A percentile compares a stretch with the other conserved stretches of the same genome.
phyloP scores from a whole-genome alignment of 1,140 invertebrate species.

The Telenomus remus region DNA sequence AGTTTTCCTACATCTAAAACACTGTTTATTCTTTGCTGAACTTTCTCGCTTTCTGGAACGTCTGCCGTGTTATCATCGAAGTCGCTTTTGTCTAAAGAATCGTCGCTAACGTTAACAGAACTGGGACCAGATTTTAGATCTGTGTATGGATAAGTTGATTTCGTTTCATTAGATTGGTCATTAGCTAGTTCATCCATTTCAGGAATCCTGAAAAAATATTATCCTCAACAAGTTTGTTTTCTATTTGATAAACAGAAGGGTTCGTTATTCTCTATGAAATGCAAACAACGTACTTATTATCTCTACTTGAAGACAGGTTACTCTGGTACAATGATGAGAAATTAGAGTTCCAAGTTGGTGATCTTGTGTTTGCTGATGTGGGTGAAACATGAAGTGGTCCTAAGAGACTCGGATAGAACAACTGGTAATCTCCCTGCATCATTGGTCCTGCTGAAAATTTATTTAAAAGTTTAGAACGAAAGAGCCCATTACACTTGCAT shows the following conservation, averaged over 20 bases:
- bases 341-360: conserved; percentile 70
- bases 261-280: too few relatives aligned
- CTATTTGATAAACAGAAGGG: too few relatives aligned
- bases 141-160: conserved; percentile 66
- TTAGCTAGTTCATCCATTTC: conserved; percentile 77
- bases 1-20: conserved; percentile 70
- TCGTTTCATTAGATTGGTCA: conserved; percentile 64
- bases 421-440: conserved; percentile 72
- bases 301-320: conserved; percentile 68
- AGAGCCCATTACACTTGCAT: too few relatives aligned
- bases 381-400: conserved; percentile 70
- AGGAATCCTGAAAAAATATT: conserved; percentile 61
- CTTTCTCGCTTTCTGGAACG: conserved; percentile 66
- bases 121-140: conserved; percentile 72
- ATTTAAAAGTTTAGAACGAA: too few relatives aligned
- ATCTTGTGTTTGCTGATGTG: conserved; percentile 60
- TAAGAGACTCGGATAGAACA: conserved; percentile 70
- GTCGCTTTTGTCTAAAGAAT: conserved; percentile 79
- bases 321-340: conserved; percentile 73
- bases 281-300: conserved; percentile 63
- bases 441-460: conserved; percentile 64
- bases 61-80: conserved; percentile 75
- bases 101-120: conserved; percentile 78
- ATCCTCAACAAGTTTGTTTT: not conserved
- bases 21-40: conserved; percentile 65